Evolutionary conservation across 1,140 invertebrate genomes (phyloP).

Genomic region (Drosophila miranda): DNA sequence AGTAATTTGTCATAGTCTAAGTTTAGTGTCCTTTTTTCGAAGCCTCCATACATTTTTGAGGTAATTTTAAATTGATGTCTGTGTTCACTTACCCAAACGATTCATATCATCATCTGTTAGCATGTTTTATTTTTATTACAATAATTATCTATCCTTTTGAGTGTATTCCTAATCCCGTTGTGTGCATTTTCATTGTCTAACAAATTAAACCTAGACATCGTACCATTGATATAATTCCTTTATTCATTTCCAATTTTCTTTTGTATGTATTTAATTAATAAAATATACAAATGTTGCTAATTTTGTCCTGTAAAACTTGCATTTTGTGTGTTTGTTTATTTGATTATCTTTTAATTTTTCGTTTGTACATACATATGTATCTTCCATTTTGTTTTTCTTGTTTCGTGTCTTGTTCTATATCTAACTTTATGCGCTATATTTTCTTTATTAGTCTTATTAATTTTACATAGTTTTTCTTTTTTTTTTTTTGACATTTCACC

Average conservation of each 20-base stretch:
- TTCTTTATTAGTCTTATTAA: slow-evolving; percentile 36
- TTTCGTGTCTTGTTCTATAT: slow-evolving; percentile 73
- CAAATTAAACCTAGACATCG: slow-evolving; percentile 38
- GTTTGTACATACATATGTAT: slow-evolving; percentile 12
- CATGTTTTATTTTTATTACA: slow-evolving; percentile 31
- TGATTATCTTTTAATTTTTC: slow-evolving; percentile 36
- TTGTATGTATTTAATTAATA: slow-evolving; percentile 74
- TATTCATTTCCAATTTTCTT: slow-evolving; percentile 44
- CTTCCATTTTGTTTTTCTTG: slow-evolving; percentile 53
- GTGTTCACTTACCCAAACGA: too few relatives aligned
- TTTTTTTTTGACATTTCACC: slow-evolving; percentile 63
- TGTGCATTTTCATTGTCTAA: slow-evolving; percentile 45
- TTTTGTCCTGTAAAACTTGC: slow-evolving; percentile 63
- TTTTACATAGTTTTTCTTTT: slow-evolving; percentile 28
- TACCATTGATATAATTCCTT: slow-evolving; percentile 28
- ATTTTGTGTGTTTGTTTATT: slow-evolving; percentile 73
- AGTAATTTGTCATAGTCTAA: slow-evolving; percentile 58
- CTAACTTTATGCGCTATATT: slow-evolving; percentile 38
- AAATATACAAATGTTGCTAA: slow-evolving; percentile 67
- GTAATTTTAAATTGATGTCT: not conserved
- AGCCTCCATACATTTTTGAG: not conserved
- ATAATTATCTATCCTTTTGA: slow-evolving; percentile 8
- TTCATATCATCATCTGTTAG: slow-evolving; percentile 21
- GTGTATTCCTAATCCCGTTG: slow-evolving; percentile 18
- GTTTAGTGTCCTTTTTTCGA: slow-evolving; percentile 24